A percentile compares a stretch with the other conserved stretches of the same genome.
These are phyloP conservation scores for Arbacia lixula DNA, from an alignment of 53 echinoderm and acorn worm genomes.

Conservation along the genomic window DNA sequence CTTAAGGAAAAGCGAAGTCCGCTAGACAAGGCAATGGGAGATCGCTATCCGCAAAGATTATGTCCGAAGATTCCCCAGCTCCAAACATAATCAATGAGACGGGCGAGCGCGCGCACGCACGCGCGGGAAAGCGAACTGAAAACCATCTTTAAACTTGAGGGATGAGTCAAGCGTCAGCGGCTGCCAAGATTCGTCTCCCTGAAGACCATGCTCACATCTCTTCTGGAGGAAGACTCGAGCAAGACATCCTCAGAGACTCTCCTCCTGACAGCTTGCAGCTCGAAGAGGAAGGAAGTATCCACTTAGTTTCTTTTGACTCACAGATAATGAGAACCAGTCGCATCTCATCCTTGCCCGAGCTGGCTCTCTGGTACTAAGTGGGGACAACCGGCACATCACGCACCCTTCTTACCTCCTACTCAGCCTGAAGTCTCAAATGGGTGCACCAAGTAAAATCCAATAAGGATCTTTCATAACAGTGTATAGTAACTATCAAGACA, in stretches of 20 bases:
- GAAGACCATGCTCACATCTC: neutral
- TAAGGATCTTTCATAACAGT: no score
- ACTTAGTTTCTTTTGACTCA: constrained; percentile 57
- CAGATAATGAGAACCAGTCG: constrained; percentile 49
- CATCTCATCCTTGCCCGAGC: neutral
- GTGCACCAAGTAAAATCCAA: no score
- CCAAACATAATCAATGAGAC: no score
- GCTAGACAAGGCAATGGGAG: no score
- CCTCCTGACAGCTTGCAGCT: constrained; percentile 39
- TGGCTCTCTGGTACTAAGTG: neutral
- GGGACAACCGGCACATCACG: no score
- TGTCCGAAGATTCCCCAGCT: no score
- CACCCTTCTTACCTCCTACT: no score
- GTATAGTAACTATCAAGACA: no score
- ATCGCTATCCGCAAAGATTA: no score
- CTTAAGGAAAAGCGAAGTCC: no score
- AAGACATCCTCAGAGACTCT: constrained; percentile 23
- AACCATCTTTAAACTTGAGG: constrained; percentile 32
- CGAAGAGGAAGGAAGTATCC: constrained; percentile 50
- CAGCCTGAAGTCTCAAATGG: no score
- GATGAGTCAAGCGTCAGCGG: constrained; percentile 40
- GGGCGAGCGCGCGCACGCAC: no score
- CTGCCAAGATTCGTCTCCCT: constrained; percentile 37
- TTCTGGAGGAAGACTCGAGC: constrained; percentile 37
- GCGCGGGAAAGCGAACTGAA: constrained; percentile 4